Evolutionary conservation across 2,888 invertebrate species (phyloP).

Genomic region (Syrphus vitripennis): DNA sequence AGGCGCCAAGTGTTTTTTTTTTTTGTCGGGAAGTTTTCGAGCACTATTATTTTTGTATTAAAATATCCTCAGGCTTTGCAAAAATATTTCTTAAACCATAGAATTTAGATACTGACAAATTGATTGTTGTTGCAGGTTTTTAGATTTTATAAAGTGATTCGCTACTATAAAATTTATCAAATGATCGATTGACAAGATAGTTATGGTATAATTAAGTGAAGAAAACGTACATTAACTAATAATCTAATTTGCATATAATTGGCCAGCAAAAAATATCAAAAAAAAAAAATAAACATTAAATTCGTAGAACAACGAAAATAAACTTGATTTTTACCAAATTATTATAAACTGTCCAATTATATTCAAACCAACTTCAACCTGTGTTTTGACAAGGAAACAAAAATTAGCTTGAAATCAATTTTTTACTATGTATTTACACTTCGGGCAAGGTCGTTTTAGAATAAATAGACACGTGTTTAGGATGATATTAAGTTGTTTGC

Average conservation of each 20-base stretch:
- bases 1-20: not conserved
- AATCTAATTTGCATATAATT: slow-evolving; percentile 30
- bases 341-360: not conserved
- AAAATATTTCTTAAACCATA: not conserved
- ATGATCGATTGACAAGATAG: not conserved
- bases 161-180: not conserved
- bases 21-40: not conserved
- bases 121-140: not conserved
- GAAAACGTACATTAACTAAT: not conserved
- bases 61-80: not conserved
- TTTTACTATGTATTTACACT: not conserved
- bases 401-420: not conserved
- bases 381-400: not conserved
- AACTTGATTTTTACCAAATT: not conserved
- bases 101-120: not conserved
- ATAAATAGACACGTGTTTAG: not conserved
- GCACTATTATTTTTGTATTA: too few species aligned
- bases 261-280: not conserved
- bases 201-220: not conserved
- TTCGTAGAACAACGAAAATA: not conserved
- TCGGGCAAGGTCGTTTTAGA: not conserved
- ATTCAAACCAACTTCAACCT: not conserved
- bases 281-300: not conserved
- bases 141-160: not conserved
- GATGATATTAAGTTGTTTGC: not conserved